Percentiles rank a stretch among this genome's conserved stretches.
These are phyloP conservation scores for Lycophotia porphyrea DNA, from an alignment of 2,888 invertebrate genomes.

Conservation along the genomic window DNA sequence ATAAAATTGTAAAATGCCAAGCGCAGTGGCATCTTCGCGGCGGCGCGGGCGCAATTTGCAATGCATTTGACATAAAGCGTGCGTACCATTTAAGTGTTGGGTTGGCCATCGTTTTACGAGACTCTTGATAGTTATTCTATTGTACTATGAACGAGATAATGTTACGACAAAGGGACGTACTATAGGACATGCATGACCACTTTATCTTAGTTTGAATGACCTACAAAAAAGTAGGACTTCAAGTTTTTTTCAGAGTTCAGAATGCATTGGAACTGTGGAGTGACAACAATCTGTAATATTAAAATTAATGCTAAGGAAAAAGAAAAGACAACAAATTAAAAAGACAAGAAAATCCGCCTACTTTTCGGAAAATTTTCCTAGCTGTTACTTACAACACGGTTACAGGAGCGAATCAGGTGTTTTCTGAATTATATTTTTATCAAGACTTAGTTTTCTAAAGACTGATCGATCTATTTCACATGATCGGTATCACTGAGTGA, in stretches of 20 bases:
- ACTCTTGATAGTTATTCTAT: slow-evolving; percentile 82
- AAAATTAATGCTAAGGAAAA: not conserved
- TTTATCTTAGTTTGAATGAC: slow-evolving; percentile 7
- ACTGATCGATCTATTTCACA: not conserved
- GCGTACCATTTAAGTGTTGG: slow-evolving; percentile 79
- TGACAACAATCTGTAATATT: not conserved
- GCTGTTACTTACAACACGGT: slow-evolving; percentile 6
- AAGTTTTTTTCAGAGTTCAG: not conserved
- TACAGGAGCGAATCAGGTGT: slow-evolving; percentile 25
- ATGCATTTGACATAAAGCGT: slow-evolving; percentile 82
- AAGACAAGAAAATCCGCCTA: not conserved
- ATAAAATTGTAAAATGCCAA: slow-evolving; percentile 75
- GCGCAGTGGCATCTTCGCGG: slow-evolving; percentile 70
- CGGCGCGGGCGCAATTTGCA: slow-evolving; percentile 68
- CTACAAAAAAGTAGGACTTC: not conserved
- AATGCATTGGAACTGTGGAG: not conserved
- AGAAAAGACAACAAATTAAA: too few relatives aligned
- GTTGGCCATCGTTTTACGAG: slow-evolving; percentile 80
- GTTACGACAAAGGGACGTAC: slow-evolving; percentile 75
- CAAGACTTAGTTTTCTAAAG: not conserved
- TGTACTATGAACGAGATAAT: slow-evolving; percentile 81
- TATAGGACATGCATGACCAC: slow-evolving; percentile 40
- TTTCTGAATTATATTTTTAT: not conserved
- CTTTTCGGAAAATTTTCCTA: not conserved
- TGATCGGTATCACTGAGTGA: not conserved